Base-by-base conservation (phyloP, 1,140 invertebrate species). In the Drosophila subpulchrella region DNA sequence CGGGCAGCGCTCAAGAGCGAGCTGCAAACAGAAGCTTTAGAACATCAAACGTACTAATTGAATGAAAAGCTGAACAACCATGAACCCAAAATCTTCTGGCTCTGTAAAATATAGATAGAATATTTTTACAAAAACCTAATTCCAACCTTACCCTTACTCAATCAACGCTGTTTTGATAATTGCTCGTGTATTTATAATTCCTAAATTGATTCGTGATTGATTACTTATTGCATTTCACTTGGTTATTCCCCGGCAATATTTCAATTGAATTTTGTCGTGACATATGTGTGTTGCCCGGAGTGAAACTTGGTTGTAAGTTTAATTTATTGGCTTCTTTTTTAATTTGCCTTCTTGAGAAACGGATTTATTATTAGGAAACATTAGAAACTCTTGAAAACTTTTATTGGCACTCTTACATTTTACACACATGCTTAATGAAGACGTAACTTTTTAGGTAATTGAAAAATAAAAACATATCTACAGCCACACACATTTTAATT, bases 1-100 rank as follows among this genome's bases (percentile, higher is more conserved):
- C 63, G 78, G 63, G 50, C 46, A 50, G 32, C 51, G 57, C n/a
- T 68, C 51, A 66, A 71, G 44, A 42, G 54, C 51, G 53, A 41
- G 27, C 24, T 17, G 27, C 27, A 34, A 42, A 34, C 7, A 10
- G 32, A 60, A 27, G 30, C 24, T 32, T 30, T 15, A 24, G 24
- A 27, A 13, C 7, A 38, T 11, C 34, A 48, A 59, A 48, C 44
- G 11, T 46, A 38, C 13, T 38, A 38, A 48, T 59, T 59, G 47
- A 44, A 51, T 50, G 63, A n/a, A 11, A 50, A 67, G 32, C 17
- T 50, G 17, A 6, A 50, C n/a, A 17, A 10, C 3, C 46, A 12
- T 27, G 24, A n/a, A 12, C 12, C 24, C 12, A 10, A 32, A 32
- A 30, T 50, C 13, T 50, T 48, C 12, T 24, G 24, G n/a, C 3